A percentile compares a stretch with the other conserved stretches of the same genome.
Evolutionary conservation across 2,888 invertebrate species (phyloP).

Genomic region (Caenorhabditis drosophilae): DNA sequence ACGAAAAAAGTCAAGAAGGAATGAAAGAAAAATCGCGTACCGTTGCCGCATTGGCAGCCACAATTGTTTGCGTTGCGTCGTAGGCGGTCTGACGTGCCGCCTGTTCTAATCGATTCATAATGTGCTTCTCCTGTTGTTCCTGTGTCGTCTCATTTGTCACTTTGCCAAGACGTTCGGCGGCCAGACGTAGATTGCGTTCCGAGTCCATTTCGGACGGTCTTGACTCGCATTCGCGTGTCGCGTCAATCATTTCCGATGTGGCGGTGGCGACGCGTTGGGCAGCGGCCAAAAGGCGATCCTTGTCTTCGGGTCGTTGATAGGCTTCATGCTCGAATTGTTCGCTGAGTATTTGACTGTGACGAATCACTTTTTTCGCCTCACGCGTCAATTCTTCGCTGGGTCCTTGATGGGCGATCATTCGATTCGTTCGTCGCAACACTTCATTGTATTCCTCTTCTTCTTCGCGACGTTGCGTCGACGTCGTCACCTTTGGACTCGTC

Average conservation of each 20-base stretch:
- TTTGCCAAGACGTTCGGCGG: slow-evolving; percentile 89
- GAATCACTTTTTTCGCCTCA: slow-evolving; percentile 70
- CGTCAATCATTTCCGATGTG: slow-evolving; percentile 91
- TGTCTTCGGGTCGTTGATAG: slow-evolving; percentile 80
- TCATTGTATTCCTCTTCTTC: slow-evolving; percentile 84
- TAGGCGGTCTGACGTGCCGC: slow-evolving; percentile 70
- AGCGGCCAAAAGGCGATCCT: slow-evolving; percentile 86
- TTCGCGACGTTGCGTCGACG: slow-evolving; percentile 73
- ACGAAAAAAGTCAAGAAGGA: no score
- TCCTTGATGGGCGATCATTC: slow-evolving; percentile 76
- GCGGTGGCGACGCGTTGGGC: slow-evolving; percentile 93
- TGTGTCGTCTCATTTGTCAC: slow-evolving; percentile 86
- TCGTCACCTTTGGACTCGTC: slow-evolving; percentile 72
- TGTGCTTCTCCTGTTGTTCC: slow-evolving; percentile 51
- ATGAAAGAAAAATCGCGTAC: slow-evolving; percentile 8
- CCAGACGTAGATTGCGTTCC: slow-evolving; percentile 77
- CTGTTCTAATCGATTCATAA: slow-evolving; percentile 60
- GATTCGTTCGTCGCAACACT: slow-evolving; percentile 87
- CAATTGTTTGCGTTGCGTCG: slow-evolving; percentile 87
- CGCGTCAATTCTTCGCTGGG: slow-evolving; percentile 49
- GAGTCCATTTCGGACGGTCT: slow-evolving; percentile 60
- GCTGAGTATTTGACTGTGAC: slow-evolving; percentile 63
- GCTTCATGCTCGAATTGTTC: slow-evolving; percentile 86
- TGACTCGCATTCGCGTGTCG: slow-evolving; percentile 58
- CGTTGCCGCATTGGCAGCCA: slow-evolving; percentile 82